Evolutionary conservation across 1,140 invertebrate species (phyloP), one percentile per base, ranked within the genome.

Genomic region (Carposina sasakii): DNA sequence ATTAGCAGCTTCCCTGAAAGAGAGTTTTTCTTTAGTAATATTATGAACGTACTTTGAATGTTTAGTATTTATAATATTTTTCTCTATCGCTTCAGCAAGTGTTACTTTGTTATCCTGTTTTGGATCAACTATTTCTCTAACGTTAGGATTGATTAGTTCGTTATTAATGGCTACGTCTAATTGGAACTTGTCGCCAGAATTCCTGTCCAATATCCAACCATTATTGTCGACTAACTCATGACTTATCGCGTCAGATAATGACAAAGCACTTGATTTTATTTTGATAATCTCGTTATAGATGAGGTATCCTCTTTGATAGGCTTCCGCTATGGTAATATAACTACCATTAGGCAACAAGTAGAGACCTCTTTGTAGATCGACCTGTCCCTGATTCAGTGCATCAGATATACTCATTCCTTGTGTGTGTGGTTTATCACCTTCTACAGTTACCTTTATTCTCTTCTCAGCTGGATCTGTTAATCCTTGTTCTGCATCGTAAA

Each of bases 401-500:
- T 94, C 90, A 71, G 89, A 88, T 82, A 94, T 90, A 81, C 86
- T 87, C 85, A 87, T 86, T 78, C 84, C 77, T 77, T 83, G 83
- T 41, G 65, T 72, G 42, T 60, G 84, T 60, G 88, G 88, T 59
- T 84, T 85, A 53, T 88, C 82, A 55, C 76, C 71, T 59, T 85
- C 87, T 40, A 84, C 86, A 76, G 86, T 91, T 93, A 94, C 92
- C 92, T 93, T 93, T 47, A 92, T 90, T 78, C 92, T 86, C 71
- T 93, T 93, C 66, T 92, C 91, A 8, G 89, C 87, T 43, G 89
- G 86, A 62, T 90, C 85, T 55, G 79, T 86, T 75, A 89, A 83
- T 43, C 91, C 90, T 65, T 91, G 90, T 71, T 96, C 92, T 1
- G 94, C 91, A 68, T 97, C 94, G 69, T 91, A 93, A 13, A 98